Evolutionary conservation across 2,797 vertebrate genomes (phyloP), one percentile per base, ranked within the genome.

Genomic region (Setipinna tenuifilis): DNA sequence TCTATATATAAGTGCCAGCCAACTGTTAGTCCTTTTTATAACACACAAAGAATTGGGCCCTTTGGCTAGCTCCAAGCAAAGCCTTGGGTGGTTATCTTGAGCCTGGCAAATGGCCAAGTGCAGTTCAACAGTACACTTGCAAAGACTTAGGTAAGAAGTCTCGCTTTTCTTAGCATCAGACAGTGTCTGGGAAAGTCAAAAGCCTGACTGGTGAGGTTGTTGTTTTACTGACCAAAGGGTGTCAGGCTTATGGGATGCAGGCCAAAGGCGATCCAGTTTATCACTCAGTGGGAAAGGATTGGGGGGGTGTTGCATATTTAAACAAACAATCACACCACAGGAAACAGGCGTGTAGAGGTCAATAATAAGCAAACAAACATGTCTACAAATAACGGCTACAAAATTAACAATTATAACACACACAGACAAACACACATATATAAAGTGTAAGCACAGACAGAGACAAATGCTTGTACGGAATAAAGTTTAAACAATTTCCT

Each of bases 311-410:
- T 78, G 71, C 65, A 17, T 71, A 31, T 71, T 71, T 78, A 78
- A 35, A 78, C 35, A 44, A 78, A 35, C 65, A 71, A 19, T 78
- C 23, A 7, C 71, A n/a, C 71, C 44, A 78, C 31, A 19, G 71
- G 71, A 78, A 44, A 17, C 71, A 78, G 17, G 16, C 16, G 17
- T 78, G 19, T 41, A 78, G 71, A 78, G 28, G 35, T 31, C 7
- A 25, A 78, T 78, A 41, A 41, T 78, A 82, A 54, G n/a, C 87
- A 88, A 89, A 78, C 85, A 78, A 78, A 78, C 35, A 78, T 41
- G 35, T 44, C 17, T 78, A 78, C 68, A 41, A 78, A 78, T 17
- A 19, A 78, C 31, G 87, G 92, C 90, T 28, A 89, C 78, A 87
- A 41, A n/a, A 57, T 83, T 28, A 16, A 50, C 46, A 87, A 81